These are phyloP conservation scores for Temnothorax rugatulus DNA, from an alignment of 2,888 invertebrate genomes.

Conservation along the genomic window DNA sequence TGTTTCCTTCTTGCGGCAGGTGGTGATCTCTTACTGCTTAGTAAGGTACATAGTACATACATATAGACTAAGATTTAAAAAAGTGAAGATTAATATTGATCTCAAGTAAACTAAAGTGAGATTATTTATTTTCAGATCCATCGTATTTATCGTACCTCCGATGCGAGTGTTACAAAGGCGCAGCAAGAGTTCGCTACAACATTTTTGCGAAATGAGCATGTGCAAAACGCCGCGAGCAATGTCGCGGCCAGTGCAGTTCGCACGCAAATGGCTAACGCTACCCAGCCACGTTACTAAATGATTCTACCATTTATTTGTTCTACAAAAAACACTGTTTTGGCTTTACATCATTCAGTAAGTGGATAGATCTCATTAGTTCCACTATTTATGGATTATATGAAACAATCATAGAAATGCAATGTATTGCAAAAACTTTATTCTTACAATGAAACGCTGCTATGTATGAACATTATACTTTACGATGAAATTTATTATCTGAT, in stretches of 20 bases:
- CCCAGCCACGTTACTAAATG: conserved; percentile 83
- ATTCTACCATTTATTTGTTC: conserved; percentile 57
- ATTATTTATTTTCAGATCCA: conserved; percentile 91
- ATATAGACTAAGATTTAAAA: neutral
- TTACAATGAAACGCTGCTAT: conserved; percentile 54
- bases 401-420: conserved; percentile 50
- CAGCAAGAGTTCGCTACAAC: conserved; percentile 99
- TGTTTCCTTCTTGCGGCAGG: conserved; percentile 92
- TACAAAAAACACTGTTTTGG: conserved; percentile 64
- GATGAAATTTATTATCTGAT: conserved; percentile 41
- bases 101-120: conserved; percentile 1
- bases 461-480: conserved; percentile 39
- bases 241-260: conserved; percentile 95
- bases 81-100: neutral
- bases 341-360: conserved; percentile 67
- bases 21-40: conserved; percentile 93
- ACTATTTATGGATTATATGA: conserved; percentile 50
- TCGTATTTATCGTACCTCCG: conserved; percentile 97
- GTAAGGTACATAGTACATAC: conserved; percentile 91
- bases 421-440: conserved; percentile 63
- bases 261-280: conserved; percentile 88
- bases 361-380: conserved; percentile 65
- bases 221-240: conserved; percentile 95
- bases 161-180: conserved; percentile 99
- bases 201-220: conserved; percentile 97